phyloP scores from a whole-genome alignment of 2,888 invertebrate species.

The Agrochola lychnidis region DNA sequence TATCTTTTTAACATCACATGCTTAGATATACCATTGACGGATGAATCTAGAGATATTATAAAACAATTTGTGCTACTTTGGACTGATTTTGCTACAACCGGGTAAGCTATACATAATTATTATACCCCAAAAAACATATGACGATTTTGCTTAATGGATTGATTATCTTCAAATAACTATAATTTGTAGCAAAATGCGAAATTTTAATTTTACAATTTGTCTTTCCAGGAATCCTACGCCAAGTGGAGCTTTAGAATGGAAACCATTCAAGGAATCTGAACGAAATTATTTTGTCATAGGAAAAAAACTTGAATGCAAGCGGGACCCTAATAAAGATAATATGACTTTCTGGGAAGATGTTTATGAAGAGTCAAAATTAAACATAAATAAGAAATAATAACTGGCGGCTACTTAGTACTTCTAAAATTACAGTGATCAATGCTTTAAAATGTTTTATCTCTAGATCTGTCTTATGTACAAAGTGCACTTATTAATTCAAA shows the following conservation, averaged over 20 bases:
- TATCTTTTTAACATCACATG: conserved; percentile 84
- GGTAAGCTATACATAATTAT: conserved; percentile 76
- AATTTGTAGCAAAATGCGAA: background rate
- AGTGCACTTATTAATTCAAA: conserved; percentile 5
- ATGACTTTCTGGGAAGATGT: conserved; percentile 84
- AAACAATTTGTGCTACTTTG: conserved; percentile 79
- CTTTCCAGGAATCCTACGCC: conserved; percentile 83
- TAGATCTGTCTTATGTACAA: conserved; percentile 35
- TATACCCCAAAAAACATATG: too few relatives aligned
- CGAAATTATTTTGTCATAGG: conserved; percentile 81
- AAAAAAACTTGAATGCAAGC: conserved; percentile 73
- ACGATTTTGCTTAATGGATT: too few relatives aligned
- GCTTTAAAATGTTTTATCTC: conserved; percentile 10
- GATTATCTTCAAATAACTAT: background rate
- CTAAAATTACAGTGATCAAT: background rate
- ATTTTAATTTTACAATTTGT: background rate
- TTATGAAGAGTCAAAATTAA: conserved; percentile 73
- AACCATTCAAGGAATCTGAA: conserved; percentile 78
- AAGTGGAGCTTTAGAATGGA: conserved; percentile 75
- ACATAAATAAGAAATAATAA: conserved; percentile 27
- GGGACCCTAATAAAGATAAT: conserved; percentile 73
- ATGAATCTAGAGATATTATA: conserved; percentile 77
- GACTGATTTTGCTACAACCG: conserved; percentile 82
- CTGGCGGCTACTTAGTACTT: background rate
- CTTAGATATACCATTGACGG: conserved; percentile 80